These are phyloP conservation scores for Trichonephila clavata DNA, from an alignment of 1,140 invertebrate genomes.

Conservation along the genomic window DNA sequence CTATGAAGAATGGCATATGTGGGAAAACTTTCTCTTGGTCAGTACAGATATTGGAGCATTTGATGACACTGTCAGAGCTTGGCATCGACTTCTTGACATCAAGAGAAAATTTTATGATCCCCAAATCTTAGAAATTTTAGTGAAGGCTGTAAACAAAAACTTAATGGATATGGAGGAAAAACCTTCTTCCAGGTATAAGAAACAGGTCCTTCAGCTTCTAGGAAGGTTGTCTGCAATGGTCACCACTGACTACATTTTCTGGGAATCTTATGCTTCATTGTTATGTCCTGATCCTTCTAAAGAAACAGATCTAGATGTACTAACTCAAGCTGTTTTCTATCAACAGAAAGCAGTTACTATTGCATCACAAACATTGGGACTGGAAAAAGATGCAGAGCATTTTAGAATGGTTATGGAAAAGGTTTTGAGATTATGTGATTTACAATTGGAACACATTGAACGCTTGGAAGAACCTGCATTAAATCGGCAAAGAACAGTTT, in stretches of 20 bases:
- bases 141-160: slow-evolving; percentile 87
- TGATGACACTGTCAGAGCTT: slow-evolving; percentile 88
- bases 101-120: slow-evolving; percentile 90
- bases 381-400: slow-evolving; percentile 81
- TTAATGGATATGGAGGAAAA: slow-evolving; percentile 84
- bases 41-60: slow-evolving; percentile 86
- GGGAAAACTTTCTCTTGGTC: slow-evolving; percentile 96
- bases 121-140: slow-evolving; percentile 88
- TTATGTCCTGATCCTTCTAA: slow-evolving; percentile 68
- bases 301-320: slow-evolving; percentile 79
- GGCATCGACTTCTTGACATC: slow-evolving; percentile 91
- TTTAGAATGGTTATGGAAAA: neutral
- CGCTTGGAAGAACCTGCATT: neutral
- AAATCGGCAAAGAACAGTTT: neutral
- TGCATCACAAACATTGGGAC: slow-evolving; percentile 83
- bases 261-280: slow-evolving; percentile 89
- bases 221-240: slow-evolving; percentile 88
- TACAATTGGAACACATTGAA: neutral
- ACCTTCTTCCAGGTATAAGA: slow-evolving; percentile 82
- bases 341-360: slow-evolving; percentile 83
- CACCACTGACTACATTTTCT: slow-evolving; percentile 87
- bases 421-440: neutral
- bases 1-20: slow-evolving; percentile 97
- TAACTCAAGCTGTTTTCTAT: slow-evolving; percentile 83
- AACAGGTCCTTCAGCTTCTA: slow-evolving; percentile 88